Conservation (phyloP, 1,140 invertebrate genomes). For the honey bee (Apis mellifera) region DNA sequence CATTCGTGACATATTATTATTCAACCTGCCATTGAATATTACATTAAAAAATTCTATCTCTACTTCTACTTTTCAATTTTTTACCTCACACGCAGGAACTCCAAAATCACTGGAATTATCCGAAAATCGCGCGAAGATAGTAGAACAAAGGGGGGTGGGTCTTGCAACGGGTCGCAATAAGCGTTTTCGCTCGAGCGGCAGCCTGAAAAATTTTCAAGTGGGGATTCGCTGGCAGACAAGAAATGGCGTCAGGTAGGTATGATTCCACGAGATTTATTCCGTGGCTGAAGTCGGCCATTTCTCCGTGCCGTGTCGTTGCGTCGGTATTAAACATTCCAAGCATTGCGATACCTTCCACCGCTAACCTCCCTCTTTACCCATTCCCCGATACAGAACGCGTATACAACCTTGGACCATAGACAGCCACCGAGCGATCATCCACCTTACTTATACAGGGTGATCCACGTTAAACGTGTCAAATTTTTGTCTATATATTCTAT, state of each 20-base stretch:
- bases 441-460: not conserved
- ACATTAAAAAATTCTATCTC: too few species aligned
- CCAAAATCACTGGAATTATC: not conserved
- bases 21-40: too few species aligned
- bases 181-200: constrained; percentile 32
- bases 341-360: constrained; percentile 68
- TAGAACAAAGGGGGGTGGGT: not conserved
- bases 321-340: constrained; percentile 78
- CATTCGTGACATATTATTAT: too few species aligned
- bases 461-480: too few species aligned
- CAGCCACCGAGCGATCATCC: constrained; percentile 11
- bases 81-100: too few species aligned
- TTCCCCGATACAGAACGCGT: constrained; percentile 45
- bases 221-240: constrained; percentile 55
- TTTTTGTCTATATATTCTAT: too few species aligned
- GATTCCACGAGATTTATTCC: constrained; percentile 73
- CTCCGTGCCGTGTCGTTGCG: constrained; percentile 72
- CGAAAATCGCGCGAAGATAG: not conserved
- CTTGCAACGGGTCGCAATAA: constrained; percentile 50
- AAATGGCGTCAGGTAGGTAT: constrained; percentile 61
- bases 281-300: constrained; percentile 69
- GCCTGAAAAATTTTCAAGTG: constrained; percentile 55
- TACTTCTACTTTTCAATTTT: too few species aligned
- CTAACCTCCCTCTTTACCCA: not conserved
- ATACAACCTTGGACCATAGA: constrained; percentile 35